Base-by-base conservation (phyloP, 1,140 invertebrate species). In the Nilaparvata lugens region DNA sequence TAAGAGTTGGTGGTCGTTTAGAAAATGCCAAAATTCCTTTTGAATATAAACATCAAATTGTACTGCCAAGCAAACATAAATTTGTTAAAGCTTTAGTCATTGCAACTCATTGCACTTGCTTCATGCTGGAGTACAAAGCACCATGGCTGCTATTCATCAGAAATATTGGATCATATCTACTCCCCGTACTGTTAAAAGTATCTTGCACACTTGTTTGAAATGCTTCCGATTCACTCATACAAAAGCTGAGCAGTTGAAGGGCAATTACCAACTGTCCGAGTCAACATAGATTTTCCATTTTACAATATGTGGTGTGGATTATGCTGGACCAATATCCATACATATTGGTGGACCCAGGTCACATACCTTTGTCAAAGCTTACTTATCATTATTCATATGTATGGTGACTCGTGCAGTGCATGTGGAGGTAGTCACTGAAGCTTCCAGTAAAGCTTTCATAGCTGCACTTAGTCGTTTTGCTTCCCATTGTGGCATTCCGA, bases 341-440 rank as follows among this genome's bases (percentile, higher is more conserved):
- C 57, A 62, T 38, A 24, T 53, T 0, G 21, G 56, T 11, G 23
- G 66, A 42, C 62, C 65, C 11, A 64, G 71, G 11, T 28, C 28
- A 28, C 28, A 9, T 9, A 28, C 28, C 4, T 28, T 28, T 9
- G 9, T 3, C 9, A 28, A 68, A 67, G 2, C 65, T 48, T n/a
- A 42, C 45, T 2, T 64, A 65, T 4, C 58, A 64, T 0, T 78
- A 78, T 58, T 73, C 60, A 63, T 72, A 4, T 75, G 71, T 52
- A 65, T 70, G 11, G 45, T 64, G 0, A 72, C 69, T 4, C 64
- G 64, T 38, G 69, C 67, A 1, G 60, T 72, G 7, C 72, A 75
- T 59, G 43, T 73, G 13, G 72, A 75, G 62, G 4, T 70, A 1
- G 71, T 73, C 0, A 58, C 23, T n/a, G 61, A 68, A 55, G 23